Evolutionary conservation across 2,888 invertebrate species (phyloP), one percentile per base, ranked within the genome.

Genomic region (Linnaemya tessellans): DNA sequence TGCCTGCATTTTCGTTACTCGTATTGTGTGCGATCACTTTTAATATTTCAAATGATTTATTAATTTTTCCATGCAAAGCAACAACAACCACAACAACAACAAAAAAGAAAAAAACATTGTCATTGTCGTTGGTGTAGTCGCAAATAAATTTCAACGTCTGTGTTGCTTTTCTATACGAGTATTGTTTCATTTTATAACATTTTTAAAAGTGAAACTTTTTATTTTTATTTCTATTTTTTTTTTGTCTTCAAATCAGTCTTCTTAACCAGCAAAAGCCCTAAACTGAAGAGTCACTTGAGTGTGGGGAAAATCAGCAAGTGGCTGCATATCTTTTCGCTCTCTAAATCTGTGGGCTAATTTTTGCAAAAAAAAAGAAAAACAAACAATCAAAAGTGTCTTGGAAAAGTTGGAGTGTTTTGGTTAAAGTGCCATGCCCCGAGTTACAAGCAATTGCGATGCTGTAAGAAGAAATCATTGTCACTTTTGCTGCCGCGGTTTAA

Each of bases 191-290:
- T 79, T 62, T 30, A 56, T 56, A 51, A 62, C 15, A 30, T 46
- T 64, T 41, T 75, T 41, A 46, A 84, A 84, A 84, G 84, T 84
- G 84, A 84, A 84, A 80, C 67, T 84, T 67, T 68, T 67, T 25
- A 25, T 11, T 58, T 58, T 30, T 56, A 0, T 30, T 30, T 22
- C 5, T 3, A 30, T 3, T 30, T 0, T 30, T 30, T 9, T 0
- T n/a, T 25, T 49, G 18, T 10, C 5, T 46, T 15, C 46, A 15
- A 46, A 46, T 46, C 46, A 15, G 46, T 58, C 22, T 30, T 58
- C 13, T 11, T 22, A 5, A 13, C 49, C 25, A 35, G 11, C 5
- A 15, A 56, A 68, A 65, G 20, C 35, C 68, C 58, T 15, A 58
- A 11, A 74, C 35, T 22, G 18, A 41, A 35, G 22, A 38, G 38